Conservation (phyloP, 2,113 vertebrate species). For the Gallinago jamesoni region DNA sequence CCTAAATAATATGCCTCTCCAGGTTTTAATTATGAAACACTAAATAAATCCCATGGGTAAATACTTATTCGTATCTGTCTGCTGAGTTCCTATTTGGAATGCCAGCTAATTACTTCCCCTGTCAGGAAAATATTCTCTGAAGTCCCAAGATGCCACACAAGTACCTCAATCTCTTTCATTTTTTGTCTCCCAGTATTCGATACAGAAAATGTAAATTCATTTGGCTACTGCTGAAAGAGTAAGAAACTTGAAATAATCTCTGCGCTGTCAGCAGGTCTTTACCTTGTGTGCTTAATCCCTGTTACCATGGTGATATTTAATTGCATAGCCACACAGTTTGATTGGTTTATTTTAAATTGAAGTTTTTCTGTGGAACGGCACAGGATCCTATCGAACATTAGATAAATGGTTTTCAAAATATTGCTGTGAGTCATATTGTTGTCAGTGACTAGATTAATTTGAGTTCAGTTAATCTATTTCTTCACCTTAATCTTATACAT, state of each 20-base stretch:
- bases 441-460: constrained; percentile 7
- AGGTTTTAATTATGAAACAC: constrained; percentile 38
- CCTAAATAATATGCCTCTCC: constrained; percentile 8
- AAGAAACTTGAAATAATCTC: constrained; percentile 53
- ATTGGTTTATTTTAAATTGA: constrained; percentile 64
- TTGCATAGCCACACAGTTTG: neutral
- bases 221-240: constrained; percentile 28
- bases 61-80: constrained; percentile 22
- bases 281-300: constrained; percentile 31
- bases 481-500: neutral
- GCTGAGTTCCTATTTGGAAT: constrained; percentile 45
- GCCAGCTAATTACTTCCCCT: constrained; percentile 63
- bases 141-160: constrained; percentile 1
- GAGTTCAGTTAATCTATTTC: neutral
- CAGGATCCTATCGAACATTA: neutral
- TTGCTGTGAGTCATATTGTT: constrained; percentile 4
- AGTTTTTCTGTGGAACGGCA: neutral
- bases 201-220: constrained; percentile 23
- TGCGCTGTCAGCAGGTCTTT: constrained; percentile 44
- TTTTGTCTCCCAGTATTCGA: neutral
- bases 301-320: constrained; percentile 58
- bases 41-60: constrained; percentile 33
- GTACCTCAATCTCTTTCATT: neutral
- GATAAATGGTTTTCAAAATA: constrained; percentile 35
- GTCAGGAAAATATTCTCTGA: constrained; percentile 54